Base-by-base conservation (phyloP, 2,888 invertebrate species). In the Germaria angustata region DNA sequence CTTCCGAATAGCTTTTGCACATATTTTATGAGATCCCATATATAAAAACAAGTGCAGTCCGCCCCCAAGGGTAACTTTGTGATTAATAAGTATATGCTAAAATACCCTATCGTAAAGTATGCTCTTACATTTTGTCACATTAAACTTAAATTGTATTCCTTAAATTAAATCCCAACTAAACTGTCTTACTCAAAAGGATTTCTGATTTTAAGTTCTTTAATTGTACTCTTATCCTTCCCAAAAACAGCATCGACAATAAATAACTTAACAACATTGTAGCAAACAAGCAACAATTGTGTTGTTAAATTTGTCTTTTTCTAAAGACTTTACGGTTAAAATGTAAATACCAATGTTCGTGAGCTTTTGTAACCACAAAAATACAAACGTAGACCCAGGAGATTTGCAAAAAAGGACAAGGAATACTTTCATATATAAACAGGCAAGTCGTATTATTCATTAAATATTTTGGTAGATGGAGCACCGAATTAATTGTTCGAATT, bases 271-370 rank as follows among this genome's bases (percentile, higher is more conserved):
- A 53, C 17, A n/a, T 68, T 36, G 32, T 57, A 61, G 55, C 46
- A 75, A 36, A 69, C 51, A 49, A 72, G 77, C 61, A 77, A 73
- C 81, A 73, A 72, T 68, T 72, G 49, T 73, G 68, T 53, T 68
- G 24, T 4, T 53, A 68, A n/a, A 28, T 71, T 81, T 73, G 72
- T 73, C 68, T 68, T 32, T 57, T 36, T 13, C 11, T n/a, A 20
- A 46, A 44, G 13, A 2, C 28, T 69, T 41, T 36, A 15, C 49
- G 34, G 20, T 57, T 22, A 3, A 2, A 32, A 46, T 8, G 32
- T 13, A 7, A 8, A 46, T 32, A 34, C 5, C 17, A 7, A 34
- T 15, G 11, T 46, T 63, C n/a, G 13, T 46, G 7, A 22, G 20
- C 36, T 57, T 20, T 36, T 36, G 20, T 5, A 57, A 22, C 57